A percentile compares a stretch with the other conserved stretches of the same genome.
Conservation (phyloP, 2,113 vertebrate species). For the Procavia capensis region DNA sequence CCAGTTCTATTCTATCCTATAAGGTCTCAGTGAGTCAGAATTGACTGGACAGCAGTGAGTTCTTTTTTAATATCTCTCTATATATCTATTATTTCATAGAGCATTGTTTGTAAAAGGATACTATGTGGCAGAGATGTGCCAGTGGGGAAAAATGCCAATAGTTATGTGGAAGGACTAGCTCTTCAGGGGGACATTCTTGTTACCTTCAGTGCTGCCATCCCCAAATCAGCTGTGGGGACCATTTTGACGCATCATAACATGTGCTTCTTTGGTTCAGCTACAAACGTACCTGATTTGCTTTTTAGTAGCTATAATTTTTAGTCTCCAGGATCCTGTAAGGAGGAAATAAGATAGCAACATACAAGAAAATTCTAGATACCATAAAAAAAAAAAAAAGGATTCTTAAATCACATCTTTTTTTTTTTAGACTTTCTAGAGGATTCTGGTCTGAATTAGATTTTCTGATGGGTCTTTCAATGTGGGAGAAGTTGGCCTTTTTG, state of each 20-base stretch:
- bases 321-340: neutral
- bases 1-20: no score
- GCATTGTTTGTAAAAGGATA: neutral
- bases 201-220: neutral
- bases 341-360: neutral
- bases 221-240: neutral
- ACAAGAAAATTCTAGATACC: slow-evolving; percentile 10
- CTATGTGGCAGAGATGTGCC: neutral
- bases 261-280: neutral
- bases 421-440: neutral
- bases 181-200: neutral
- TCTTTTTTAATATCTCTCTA: no score
- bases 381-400: neutral
- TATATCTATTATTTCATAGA: neutral
- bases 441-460: slow-evolving; percentile 38
- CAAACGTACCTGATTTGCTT: neutral
- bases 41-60: no score
- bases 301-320: neutral
- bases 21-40: no score
- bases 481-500: slow-evolving; percentile 5
- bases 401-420: neutral
- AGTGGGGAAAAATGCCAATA: neutral
- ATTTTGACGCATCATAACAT: neutral
- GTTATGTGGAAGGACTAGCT: neutral
- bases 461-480: slow-evolving; percentile 15